Evolutionary conservation across 2,888 invertebrate species (phyloP).

Genomic region (Cenopis cana): DNA sequence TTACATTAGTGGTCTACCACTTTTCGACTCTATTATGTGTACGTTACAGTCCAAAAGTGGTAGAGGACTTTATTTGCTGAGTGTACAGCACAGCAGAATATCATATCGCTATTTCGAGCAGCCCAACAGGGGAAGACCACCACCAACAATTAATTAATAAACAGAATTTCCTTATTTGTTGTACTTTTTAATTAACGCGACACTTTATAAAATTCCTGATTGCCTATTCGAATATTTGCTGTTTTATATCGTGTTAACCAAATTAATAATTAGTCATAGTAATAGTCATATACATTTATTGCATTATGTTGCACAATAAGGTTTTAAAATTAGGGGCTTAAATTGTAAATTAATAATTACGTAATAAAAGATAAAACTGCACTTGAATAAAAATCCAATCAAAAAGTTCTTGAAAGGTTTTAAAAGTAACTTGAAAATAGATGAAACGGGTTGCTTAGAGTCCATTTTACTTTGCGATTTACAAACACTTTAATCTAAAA

Average conservation of each 20-base stretch:
- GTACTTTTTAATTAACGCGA: background rate
- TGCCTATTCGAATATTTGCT: background rate
- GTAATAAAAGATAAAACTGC: background rate
- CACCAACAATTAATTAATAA: no score
- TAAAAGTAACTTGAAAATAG: slow-evolving; percentile 6
- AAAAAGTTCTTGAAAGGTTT: slow-evolving; percentile 1
- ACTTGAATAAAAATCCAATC: slow-evolving; percentile 15
- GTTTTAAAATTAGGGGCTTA: no score
- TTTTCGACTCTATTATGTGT: background rate
- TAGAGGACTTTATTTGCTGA: no score
- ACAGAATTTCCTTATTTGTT: background rate
- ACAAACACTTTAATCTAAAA: background rate
- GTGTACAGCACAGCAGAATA: no score
- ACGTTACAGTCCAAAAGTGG: no score
- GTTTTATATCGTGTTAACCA: background rate
- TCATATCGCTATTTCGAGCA: no score
- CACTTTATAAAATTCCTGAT: background rate
- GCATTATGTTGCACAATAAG: no score
- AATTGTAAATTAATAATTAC: background rate
- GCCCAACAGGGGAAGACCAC: no score
- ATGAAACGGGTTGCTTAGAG: background rate
- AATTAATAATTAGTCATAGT: no score
- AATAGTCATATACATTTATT: no score
- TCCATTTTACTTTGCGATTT: slow-evolving; percentile 14
- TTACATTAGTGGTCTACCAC: background rate